Percentiles rank a stretch among this genome's conserved stretches.
These are phyloP conservation scores for Holothuria leucospilota DNA, from an alignment of 53 echinoderm and acorn worm species.

Conservation along the genomic window DNA sequence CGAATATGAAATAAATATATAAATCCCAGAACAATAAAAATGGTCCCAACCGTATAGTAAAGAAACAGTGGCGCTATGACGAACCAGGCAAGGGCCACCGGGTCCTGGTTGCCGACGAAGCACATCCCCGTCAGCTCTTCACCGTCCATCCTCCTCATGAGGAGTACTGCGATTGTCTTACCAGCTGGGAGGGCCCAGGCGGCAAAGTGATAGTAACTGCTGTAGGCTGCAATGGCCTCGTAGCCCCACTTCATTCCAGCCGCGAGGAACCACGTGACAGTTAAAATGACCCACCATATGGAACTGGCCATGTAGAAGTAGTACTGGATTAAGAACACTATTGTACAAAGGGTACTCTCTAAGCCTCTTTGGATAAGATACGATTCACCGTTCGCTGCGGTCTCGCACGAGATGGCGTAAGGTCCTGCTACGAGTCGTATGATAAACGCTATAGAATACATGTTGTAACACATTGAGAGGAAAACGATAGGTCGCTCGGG, in stretches of 20 bases:
- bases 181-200: slow-evolving; percentile 97
- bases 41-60: slow-evolving; percentile 91
- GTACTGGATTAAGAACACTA: slow-evolving; percentile 96
- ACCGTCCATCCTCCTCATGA: slow-evolving; percentile 87
- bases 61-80: slow-evolving; percentile 89
- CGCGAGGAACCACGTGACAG: slow-evolving; percentile 93
- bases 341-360: slow-evolving; percentile 94
- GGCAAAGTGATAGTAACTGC: slow-evolving; percentile 94
- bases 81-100: slow-evolving; percentile 73
- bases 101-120: slow-evolving; percentile 94
- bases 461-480: slow-evolving; percentile 94
- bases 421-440: slow-evolving; percentile 83
- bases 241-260: slow-evolving; percentile 99
- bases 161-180: slow-evolving; percentile 83
- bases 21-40: slow-evolving; percentile 92
- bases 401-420: slow-evolving; percentile 84
- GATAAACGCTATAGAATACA: slow-evolving; percentile 91
- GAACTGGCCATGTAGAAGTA: slow-evolving; percentile 99
- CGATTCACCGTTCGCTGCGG: slow-evolving; percentile 56
- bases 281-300: slow-evolving; percentile 98
- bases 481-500: slow-evolving; percentile 98
- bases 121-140: slow-evolving; percentile 98
- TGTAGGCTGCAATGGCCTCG: slow-evolving; percentile 96
- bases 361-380: slow-evolving; percentile 92
- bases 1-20: slow-evolving; percentile 93